Evolutionary conservation across 2,113 vertebrate species (phyloP).

Genomic region (Apus apus): DNA sequence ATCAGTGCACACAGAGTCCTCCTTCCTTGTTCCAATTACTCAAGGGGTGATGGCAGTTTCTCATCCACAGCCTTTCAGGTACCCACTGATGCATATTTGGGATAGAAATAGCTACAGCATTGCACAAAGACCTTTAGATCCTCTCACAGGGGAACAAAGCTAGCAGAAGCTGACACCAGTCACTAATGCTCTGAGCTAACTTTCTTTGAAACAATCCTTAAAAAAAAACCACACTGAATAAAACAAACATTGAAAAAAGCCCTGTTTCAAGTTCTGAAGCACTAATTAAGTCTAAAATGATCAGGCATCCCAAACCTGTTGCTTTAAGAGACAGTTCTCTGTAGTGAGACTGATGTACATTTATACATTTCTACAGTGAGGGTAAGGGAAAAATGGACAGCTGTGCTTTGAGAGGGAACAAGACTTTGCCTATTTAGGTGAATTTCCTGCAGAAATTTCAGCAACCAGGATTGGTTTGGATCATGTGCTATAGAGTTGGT

Average conservation of each 20-base stretch:
- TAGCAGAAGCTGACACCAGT: conserved; percentile 17
- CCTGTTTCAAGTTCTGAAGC: neutral
- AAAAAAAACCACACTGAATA: neutral
- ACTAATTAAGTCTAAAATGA: neutral
- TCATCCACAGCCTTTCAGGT: conserved; percentile 60
- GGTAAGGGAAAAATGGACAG: neutral
- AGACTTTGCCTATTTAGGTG: neutral
- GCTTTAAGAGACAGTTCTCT: neutral
- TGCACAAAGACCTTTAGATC: conserved; percentile 29
- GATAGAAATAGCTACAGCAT: neutral
- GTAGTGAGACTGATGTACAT: neutral
- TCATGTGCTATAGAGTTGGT: neutral
- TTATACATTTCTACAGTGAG: neutral
- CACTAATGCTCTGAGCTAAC: neutral
- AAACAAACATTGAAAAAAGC: neutral
- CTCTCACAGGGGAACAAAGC: neutral
- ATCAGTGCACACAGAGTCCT: conserved; percentile 33
- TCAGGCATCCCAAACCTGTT: neutral
- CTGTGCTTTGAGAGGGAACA: neutral
- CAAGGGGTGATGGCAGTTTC: conserved; percentile 58
- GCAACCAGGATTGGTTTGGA: neutral
- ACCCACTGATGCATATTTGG: conserved; percentile 61
- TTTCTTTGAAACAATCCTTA: neutral
- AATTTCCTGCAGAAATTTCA: neutral
- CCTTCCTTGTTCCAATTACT: conserved; percentile 71